phyloP scores from a whole-genome alignment of 1,140 invertebrate species.

The Galendromus occidentalis region DNA sequence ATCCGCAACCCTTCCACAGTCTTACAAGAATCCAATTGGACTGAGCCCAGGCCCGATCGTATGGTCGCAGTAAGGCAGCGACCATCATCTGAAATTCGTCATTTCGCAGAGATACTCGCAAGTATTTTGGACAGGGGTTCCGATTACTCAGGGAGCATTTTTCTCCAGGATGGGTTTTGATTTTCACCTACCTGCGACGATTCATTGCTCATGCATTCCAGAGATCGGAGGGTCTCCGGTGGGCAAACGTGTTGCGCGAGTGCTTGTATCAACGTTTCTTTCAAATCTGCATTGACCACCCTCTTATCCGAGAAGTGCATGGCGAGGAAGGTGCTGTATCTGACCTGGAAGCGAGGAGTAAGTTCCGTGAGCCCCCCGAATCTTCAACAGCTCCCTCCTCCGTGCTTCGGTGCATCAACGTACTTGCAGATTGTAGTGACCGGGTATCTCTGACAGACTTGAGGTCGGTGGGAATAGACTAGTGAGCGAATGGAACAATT shows the following conservation, averaged over 20 bases:
- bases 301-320: constrained; percentile 50
- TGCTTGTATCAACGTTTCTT: constrained; percentile 51
- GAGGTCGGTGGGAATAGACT: constrained; percentile 43
- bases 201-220: constrained; percentile 40
- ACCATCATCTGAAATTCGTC: constrained; percentile 33
- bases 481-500: constrained; percentile 37
- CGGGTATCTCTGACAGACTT: constrained; percentile 35
- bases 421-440: constrained; percentile 21
- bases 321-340: constrained; percentile 48
- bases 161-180: too few species aligned
- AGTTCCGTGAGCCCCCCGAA: background rate
- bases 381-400: background rate
- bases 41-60: constrained; percentile 63
- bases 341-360: constrained; percentile 29
- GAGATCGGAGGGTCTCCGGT: constrained; percentile 34
- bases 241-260: constrained; percentile 47
- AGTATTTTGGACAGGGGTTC: too few species aligned
- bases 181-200: constrained; percentile 27
- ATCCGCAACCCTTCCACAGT: constrained; percentile 41
- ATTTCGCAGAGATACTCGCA: too few species aligned
- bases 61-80: constrained; percentile 45
- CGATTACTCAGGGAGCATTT: too few species aligned
- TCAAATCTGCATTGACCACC: constrained; percentile 48
- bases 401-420: background rate
- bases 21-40: constrained; percentile 62